These are phyloP conservation scores for Macroramphosus scolopax DNA, from an alignment of 2,797 vertebrate species.

Conservation along the genomic window DNA sequence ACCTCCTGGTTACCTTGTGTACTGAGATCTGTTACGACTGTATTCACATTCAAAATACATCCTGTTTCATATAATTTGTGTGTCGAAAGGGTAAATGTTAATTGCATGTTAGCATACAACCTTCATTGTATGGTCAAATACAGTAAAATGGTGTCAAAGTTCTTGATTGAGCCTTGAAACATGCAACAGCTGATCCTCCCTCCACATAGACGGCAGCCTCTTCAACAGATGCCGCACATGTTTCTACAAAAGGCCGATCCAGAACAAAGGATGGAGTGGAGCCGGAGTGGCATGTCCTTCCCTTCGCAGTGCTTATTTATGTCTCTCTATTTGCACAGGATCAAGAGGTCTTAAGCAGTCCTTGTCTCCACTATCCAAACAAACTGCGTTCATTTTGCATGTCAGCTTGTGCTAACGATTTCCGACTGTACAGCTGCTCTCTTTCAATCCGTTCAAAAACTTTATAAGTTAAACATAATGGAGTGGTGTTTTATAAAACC, in stretches of 20 bases:
- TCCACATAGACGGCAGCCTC: conserved; percentile 31
- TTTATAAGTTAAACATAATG: no score
- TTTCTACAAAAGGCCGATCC: conserved; percentile 40
- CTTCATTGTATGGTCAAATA: conserved; percentile 17
- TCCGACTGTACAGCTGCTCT: conserved; percentile 13
- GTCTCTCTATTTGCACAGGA: conserved; percentile 33
- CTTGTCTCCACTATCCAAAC: conserved; percentile 18
- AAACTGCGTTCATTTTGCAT: conserved; percentile 37
- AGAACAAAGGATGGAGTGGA: conserved; percentile 47
- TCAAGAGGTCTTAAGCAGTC: conserved; percentile 43
- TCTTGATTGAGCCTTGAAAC: conserved; percentile 13
- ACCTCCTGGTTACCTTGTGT: no score
- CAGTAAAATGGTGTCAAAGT: conserved; percentile 26
- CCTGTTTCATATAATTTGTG: no score
- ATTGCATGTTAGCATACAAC: no score
- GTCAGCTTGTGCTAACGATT: conserved; percentile 32
- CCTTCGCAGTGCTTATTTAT: conserved; percentile 33
- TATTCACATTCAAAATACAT: no score
- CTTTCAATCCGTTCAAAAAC: conserved; percentile 1
- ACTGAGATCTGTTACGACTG: no score
- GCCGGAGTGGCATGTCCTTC: conserved; percentile 30
- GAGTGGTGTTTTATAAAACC: no score
- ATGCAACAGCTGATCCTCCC: conserved; percentile 31
- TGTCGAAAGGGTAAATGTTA: no score
- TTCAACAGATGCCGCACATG: conserved; percentile 51